These are phyloP conservation scores for Mobula hypostoma DNA, from an alignment of 2,113 vertebrate genomes.

Conservation along the genomic window DNA sequence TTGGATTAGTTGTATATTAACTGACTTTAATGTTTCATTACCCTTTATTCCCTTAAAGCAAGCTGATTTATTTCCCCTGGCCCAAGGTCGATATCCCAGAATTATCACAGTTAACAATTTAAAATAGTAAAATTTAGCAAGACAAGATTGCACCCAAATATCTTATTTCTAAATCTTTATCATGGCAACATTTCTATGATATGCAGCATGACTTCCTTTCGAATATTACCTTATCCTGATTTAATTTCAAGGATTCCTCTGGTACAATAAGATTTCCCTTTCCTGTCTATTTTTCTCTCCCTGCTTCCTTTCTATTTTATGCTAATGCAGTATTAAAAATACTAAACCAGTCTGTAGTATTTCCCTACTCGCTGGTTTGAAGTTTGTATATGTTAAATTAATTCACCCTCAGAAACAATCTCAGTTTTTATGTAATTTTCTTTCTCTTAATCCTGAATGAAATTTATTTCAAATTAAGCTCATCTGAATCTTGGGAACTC, in stretches of 20 bases:
- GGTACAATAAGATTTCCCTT: not conserved
- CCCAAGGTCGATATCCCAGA: not conserved
- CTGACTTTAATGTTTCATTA: conserved; percentile 24
- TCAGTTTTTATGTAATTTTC: not conserved
- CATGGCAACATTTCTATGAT: not conserved
- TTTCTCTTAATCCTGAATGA: conserved; percentile 4
- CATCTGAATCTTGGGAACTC: not conserved
- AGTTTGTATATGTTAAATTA: not conserved
- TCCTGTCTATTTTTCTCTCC: not conserved
- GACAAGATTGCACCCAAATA: not conserved
- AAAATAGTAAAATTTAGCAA: not conserved
- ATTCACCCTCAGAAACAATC: not conserved
- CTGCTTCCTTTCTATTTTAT: not conserved
- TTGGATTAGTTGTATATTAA: conserved; percentile 24
- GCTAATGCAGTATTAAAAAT: not conserved
- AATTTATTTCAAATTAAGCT: conserved; percentile 10
- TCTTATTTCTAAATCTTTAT: not conserved
- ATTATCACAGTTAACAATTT: not conserved
- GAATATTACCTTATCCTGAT: not conserved
- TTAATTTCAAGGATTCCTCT: not conserved
- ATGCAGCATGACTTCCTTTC: not conserved
- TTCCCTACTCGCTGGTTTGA: not conserved
- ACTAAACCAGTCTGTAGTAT: no score
- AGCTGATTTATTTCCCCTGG: conserved; percentile 10
- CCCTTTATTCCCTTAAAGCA: not conserved